phyloP scores from a whole-genome alignment of 2,113 vertebrate genomes.

The Andinoacara biseriatus region DNA sequence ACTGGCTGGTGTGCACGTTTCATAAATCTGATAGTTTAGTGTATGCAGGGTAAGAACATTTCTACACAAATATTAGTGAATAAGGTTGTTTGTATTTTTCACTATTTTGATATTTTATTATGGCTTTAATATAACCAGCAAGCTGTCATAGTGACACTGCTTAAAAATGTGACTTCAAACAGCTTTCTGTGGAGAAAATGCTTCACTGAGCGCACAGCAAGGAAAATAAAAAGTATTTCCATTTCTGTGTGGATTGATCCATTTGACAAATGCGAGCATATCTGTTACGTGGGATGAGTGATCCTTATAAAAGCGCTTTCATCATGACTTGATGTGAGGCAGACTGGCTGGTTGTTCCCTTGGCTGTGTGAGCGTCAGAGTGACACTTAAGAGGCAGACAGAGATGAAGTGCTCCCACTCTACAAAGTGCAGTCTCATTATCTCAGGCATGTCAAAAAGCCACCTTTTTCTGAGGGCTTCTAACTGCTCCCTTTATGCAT shows the following conservation, averaged over 20 bases:
- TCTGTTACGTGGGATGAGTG: neutral
- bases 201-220: neutral
- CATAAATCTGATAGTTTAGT: neutral
- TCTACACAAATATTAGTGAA: neutral
- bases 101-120: neutral
- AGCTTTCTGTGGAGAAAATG: neutral
- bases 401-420: neutral
- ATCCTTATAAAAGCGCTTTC: neutral
- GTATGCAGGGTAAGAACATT: neutral
- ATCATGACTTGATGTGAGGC: neutral
- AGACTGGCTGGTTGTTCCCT: neutral
- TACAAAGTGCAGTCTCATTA: conserved; percentile 7
- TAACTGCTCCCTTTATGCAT: neutral
- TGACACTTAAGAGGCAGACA: neutral
- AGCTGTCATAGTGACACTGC: neutral
- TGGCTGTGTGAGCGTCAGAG: neutral
- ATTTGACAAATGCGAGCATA: neutral
- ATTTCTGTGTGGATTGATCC: neutral
- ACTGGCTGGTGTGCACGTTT: neutral
- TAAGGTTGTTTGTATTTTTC: neutral
- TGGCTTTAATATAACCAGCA: neutral
- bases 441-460: neutral
- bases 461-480: neutral
- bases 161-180: neutral
- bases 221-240: neutral